Conservation (phyloP, 2,888 invertebrate species). For the Drymonia ruficornis region DNA sequence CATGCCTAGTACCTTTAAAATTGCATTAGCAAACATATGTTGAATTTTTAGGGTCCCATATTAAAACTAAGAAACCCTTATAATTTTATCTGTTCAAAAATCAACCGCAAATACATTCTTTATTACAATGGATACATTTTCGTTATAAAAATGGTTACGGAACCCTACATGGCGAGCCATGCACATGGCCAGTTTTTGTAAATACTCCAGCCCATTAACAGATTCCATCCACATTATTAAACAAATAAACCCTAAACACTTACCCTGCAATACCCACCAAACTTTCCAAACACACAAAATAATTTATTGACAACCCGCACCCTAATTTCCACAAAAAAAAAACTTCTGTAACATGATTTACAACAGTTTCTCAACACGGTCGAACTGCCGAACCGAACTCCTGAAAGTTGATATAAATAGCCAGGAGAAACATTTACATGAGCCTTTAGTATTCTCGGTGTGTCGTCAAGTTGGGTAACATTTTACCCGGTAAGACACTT, state of each 20-base stretch:
- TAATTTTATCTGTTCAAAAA: too few relatives aligned
- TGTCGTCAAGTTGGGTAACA: slow-evolving; percentile 64
- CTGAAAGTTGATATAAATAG: slow-evolving; percentile 57
- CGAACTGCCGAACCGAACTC: slow-evolving; percentile 45
- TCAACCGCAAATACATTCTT: too few relatives aligned
- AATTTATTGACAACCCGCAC: not conserved
- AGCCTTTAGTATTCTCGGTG: slow-evolving; percentile 60
- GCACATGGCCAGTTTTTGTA: too few relatives aligned
- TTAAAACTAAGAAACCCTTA: too few relatives aligned
- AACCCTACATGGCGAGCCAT: too few relatives aligned
- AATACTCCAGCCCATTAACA: too few relatives aligned
- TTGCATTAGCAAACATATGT: too few relatives aligned
- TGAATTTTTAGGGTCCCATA: too few relatives aligned
- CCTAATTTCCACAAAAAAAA: slow-evolving; percentile 19
- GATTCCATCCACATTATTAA: too few relatives aligned
- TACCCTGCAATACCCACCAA: not conserved
- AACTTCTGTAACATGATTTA: slow-evolving; percentile 50
- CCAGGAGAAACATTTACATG: slow-evolving; percentile 65
- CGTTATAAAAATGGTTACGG: too few relatives aligned
- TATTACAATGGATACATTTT: too few relatives aligned
- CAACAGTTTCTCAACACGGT: slow-evolving; percentile 41
- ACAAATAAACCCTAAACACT: not conserved
- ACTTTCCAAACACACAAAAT: not conserved
- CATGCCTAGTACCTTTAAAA: too few relatives aligned
- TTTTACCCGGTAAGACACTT: slow-evolving; percentile 67